phyloP scores from a whole-genome alignment of 2,113 vertebrate genomes.

The Phrynocephalus versicolor region DNA sequence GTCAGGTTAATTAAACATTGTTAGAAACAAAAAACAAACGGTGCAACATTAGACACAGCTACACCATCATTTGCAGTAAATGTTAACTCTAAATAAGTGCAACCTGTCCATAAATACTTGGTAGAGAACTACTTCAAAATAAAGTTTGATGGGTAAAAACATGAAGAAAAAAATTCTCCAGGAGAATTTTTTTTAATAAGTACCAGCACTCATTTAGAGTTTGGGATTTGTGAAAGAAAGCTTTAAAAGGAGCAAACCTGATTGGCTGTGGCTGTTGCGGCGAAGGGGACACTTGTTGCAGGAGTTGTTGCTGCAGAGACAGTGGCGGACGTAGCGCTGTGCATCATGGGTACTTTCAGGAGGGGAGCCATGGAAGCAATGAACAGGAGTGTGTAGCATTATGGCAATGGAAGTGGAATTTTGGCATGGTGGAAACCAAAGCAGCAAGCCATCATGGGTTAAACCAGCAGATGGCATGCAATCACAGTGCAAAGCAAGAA shows the following conservation, averaged over 20 bases:
- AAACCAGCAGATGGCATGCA: constrained; percentile 98
- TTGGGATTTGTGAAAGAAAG: constrained; percentile 98
- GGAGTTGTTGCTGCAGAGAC: constrained; percentile 98
- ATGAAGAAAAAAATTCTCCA: constrained; percentile 81
- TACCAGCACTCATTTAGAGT: constrained; percentile 96
- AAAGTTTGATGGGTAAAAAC: constrained; percentile 85
- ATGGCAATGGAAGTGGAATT: constrained; percentile 91
- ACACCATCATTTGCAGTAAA: constrained; percentile 88
- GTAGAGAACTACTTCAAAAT: constrained; percentile 79
- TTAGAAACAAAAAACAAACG: constrained; percentile 83
- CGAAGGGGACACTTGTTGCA: constrained; percentile 99
- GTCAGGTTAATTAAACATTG: constrained; percentile 79
- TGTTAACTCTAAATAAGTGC: constrained; percentile 99
- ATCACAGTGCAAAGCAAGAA: constrained; percentile 97
- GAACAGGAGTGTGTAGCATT: constrained; percentile 97
- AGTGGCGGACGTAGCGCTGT: constrained; percentile 99
- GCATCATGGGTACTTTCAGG: constrained; percentile 99
- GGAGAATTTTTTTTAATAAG: constrained; percentile 83
- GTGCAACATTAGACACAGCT: constrained; percentile 93
- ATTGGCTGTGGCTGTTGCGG: constrained; percentile 99
- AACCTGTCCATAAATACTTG: constrained; percentile 82
- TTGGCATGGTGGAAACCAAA: constrained; percentile 93
- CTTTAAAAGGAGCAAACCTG: constrained; percentile 99
- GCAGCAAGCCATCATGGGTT: constrained; percentile 98
- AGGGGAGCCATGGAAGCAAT: constrained; percentile 89